Base-by-base conservation (phyloP, 2,113 vertebrate species). In the Macaca fascicularis region DNA sequence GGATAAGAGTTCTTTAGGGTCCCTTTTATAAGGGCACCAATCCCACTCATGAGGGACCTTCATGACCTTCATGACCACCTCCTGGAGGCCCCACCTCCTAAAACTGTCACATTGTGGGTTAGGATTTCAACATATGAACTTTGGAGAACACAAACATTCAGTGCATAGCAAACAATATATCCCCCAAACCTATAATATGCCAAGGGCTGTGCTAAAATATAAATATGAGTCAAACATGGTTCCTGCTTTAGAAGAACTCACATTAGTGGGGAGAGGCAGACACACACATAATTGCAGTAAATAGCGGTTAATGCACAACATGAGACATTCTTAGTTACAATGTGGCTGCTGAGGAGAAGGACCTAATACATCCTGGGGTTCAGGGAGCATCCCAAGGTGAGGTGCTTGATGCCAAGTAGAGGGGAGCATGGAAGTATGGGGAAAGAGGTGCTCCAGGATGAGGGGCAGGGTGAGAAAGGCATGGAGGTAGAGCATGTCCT, bases 401-500 rank as follows among this genome's bases (percentile, higher is more conserved):
- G 59, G 17, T 6, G 27, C 27, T 50, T 52, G 38, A 69, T 59
- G 57, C 57, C 52, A 32, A 30, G 13, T 12, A 40, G 55, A 40
- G 22, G 45, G 23, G 35, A 78, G n/a, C 4, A 30, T 0, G 48
- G 50, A 69, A 55, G 67, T 40, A 10, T 14, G 38, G 67, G 30
- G 11, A 30, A 11, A n/a, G 22, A 27, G 48, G 23, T 55, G 20
- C 69, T 82, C 9, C 2, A 13, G 69, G 43, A 81, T 7, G 3
- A 52, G 55, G 80, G 48, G n/a, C 5, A 84, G 19, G 8, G 1
- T 35, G 70, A 45, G 4, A 89, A 55, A 45, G 32, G 22, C 23
- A 12, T 5, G 17, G 69, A n/a, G 6, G 12, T 1, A 1, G 17
- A 20, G 17, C 61, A 43, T 1, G 11, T 17, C 6, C 2, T 23